Percentiles rank a stretch among this genome's conserved stretches.
Conservation (phyloP, 2,797 vertebrate genomes). For the Crenichthys baileyi region DNA sequence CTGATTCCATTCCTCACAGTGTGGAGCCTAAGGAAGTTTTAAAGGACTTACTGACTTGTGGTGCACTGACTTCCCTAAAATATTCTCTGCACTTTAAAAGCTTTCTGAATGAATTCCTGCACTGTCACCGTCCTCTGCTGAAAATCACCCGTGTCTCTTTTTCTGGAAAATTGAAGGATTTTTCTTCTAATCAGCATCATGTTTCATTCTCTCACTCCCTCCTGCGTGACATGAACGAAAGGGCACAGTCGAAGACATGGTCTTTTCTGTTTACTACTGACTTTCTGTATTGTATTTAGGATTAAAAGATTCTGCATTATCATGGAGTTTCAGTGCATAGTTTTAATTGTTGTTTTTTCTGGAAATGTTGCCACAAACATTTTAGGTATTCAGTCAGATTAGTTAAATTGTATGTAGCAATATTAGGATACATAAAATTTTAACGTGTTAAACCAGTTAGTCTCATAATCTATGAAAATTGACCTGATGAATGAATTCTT, state of each 20-base stretch:
- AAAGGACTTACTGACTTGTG: constrained; percentile 33
- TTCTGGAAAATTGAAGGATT: constrained; percentile 62
- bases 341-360: constrained; percentile 3
- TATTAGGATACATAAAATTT: not conserved
- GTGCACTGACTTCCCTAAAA: constrained; percentile 48
- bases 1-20: constrained; percentile 47
- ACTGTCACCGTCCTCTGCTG: constrained; percentile 52
- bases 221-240: constrained; percentile 45
- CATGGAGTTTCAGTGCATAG: constrained; percentile 29
- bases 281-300: constrained; percentile 78
- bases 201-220: constrained; percentile 43
- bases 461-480: not conserved
- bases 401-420: not conserved
- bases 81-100: constrained; percentile 67
- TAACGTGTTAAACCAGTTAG: not conserved
- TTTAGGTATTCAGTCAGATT: constrained; percentile 4
- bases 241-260: constrained; percentile 47
- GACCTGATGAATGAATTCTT: not conserved
- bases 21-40: constrained; percentile 52
- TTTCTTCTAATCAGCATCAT: constrained; percentile 59
- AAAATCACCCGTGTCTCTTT: constrained; percentile 59
- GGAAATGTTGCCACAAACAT: constrained; percentile 1
- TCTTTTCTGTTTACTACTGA: constrained; percentile 65
- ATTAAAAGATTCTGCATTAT: constrained; percentile 77
- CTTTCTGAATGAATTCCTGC: constrained; percentile 53